Conservation (phyloP, 2,113 vertebrate species). For the Opisthocomus hoazin region DNA sequence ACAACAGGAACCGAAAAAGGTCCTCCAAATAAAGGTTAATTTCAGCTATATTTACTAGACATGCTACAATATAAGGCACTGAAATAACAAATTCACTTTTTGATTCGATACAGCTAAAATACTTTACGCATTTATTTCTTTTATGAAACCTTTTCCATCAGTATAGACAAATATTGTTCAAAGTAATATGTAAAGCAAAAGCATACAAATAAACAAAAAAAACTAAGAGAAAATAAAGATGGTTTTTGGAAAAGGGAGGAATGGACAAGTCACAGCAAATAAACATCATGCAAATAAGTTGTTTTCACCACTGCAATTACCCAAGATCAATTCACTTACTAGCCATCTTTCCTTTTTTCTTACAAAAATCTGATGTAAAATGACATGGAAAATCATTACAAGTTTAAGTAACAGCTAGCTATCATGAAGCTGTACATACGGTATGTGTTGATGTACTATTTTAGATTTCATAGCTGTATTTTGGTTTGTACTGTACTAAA, state of each 20-base stretch:
- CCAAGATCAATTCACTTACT: slow-evolving; percentile 82
- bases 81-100: slow-evolving; percentile 21
- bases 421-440: background rate
- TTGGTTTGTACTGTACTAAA: background rate
- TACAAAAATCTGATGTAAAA: slow-evolving; percentile 87
- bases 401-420: slow-evolving; percentile 64
- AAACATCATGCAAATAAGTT: slow-evolving; percentile 74
- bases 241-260: slow-evolving; percentile 66
- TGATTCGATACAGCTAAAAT: slow-evolving; percentile 21
- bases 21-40: background rate
- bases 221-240: slow-evolving; percentile 66
- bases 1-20: background rate
- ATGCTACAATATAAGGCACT: background rate
- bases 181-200: slow-evolving; percentile 67
- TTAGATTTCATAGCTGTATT: background rate
- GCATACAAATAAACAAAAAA: slow-evolving; percentile 66
- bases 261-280: slow-evolving; percentile 84
- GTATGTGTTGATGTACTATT: background rate
- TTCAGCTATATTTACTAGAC: background rate
- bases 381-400: slow-evolving; percentile 69
- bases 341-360: slow-evolving; percentile 91
- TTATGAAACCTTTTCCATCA: slow-evolving; percentile 71
- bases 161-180: slow-evolving; percentile 71
- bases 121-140: slow-evolving; percentile 10
- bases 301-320: slow-evolving; percentile 72